Base-by-base conservation (phyloP, 2,113 vertebrate genomes). In the Oreocharis arfaki region DNA sequence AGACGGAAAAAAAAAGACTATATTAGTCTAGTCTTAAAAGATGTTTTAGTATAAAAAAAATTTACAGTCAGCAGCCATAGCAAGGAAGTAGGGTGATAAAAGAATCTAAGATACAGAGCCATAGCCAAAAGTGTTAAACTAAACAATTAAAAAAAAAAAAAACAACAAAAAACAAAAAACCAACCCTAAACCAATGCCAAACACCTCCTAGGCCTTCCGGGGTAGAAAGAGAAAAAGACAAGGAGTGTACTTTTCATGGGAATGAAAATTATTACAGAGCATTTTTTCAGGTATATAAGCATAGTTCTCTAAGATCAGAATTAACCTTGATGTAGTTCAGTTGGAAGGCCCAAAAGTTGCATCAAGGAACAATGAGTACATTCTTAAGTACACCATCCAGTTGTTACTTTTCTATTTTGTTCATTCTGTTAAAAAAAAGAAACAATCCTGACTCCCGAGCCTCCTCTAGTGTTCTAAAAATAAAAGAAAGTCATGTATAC, bases 401-500 rank as follows among this genome's bases (percentile, higher is more conserved):
- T 53, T 90, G 7, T 17, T 64, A 16, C 7, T 75, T 68, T 59
- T 75, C 22, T 47, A 56, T 91, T 92, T 90, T 83, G 11, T 56
- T 91, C 44, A 71, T 14, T 56, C 53, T 57, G 24, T 49, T 75
- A 53, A 90, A 90, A 91, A 91, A 86, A 89, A 65, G 5, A 73
- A 76, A 35, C 12, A 80, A 67, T 91, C 35, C 44, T 95, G 77
- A 89, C 80, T 96, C 87, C 91, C 68, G 86, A 96, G 87, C 89
- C 69, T 96, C 93, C 93, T 84, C 95, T 95, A 87, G 91, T 79
- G 93, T 96, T 69, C 57, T 82, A 82, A 82, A 87, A 81, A 70
- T 71, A 94, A 75, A 90, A 91, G 5, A 39, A 81, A 89, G 4
- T 65, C 7, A 39, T 75, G 17, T 23, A 30, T 75, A 64, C 49